Base-by-base conservation (phyloP, 1,140 invertebrate species). In the Drosophila oshimai region DNA sequence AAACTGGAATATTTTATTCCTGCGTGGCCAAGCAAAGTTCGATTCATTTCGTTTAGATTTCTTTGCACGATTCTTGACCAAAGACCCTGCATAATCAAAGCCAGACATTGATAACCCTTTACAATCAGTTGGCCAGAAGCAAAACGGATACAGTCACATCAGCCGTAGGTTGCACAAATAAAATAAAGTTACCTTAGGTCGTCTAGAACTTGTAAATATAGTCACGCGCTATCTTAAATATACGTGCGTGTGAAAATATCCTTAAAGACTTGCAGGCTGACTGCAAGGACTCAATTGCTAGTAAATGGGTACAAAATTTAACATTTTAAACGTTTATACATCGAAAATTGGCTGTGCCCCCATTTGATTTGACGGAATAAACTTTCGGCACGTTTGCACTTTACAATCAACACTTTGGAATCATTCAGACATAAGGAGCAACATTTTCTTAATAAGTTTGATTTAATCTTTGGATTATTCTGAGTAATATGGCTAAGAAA, bases 121-220 rank as follows among this genome's bases (percentile, higher is more conserved):
- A 6, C 10, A 9, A 12, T 2, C 12, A 15, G 13, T 22, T 53
- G 10, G 47, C 4, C 9, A 31, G 15, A 1, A 9, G 34, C 15
- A 28, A 51, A 51, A 39, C 15, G 15, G 26, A 39, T 51, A 12
- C 28, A 6, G 45, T 57, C 50, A 51, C 37, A 67, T 54, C 46
- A 57, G 36, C 10, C 28, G 49, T 64, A 22, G 34, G 42, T 57
- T 70, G 64, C 64, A 64, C 69, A 68, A 80, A 79, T 72, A 73
- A 68, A 76, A 76, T 71, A 76, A 60, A 74, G 69, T 79, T 79
- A 64, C 58, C 58, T 61, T 74, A 70, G 76, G 70, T 64, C 64
- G 57, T 57, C 29, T 39, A 49, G 51, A 49, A 65, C 64, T 80
- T 74, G 74, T 70, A 70, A 80, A 78, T 80, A 80, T 79, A 71